A percentile compares a stretch with the other conserved stretches of the same genome.
These are phyloP conservation scores for Sebastes nivosus DNA, from an alignment of 2,797 vertebrate genomes.

Conservation along the genomic window DNA sequence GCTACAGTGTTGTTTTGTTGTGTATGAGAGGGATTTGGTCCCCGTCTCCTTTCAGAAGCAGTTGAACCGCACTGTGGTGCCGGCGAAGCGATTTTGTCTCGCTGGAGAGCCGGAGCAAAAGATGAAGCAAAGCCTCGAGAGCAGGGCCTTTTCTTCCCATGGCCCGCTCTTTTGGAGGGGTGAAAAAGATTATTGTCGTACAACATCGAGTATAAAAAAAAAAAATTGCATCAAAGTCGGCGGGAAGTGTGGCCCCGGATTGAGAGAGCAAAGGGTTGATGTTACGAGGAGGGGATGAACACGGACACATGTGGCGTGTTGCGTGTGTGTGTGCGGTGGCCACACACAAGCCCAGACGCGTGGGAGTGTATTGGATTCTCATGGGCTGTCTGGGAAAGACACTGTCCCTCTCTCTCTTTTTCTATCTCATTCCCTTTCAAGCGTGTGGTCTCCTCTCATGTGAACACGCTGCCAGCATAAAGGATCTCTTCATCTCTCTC, in stretches of 20 bases:
- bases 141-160: constrained; percentile 76
- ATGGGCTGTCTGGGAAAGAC: constrained; percentile 74
- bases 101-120: constrained; percentile 71
- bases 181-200: constrained; percentile 84
- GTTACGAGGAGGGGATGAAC: constrained; percentile 62
- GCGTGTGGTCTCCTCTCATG: constrained; percentile 78
- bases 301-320: constrained; percentile 65
- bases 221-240: constrained; percentile 76
- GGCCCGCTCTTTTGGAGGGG: constrained; percentile 77
- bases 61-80: constrained; percentile 85
- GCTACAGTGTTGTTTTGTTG: constrained; percentile 86
- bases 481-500: constrained; percentile 76
- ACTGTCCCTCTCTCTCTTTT: constrained; percentile 69
- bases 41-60: constrained; percentile 81
- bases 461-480: constrained; percentile 76
- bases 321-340: constrained; percentile 53
- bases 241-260: constrained; percentile 72
- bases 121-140: constrained; percentile 72
- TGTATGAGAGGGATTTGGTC: constrained; percentile 80
- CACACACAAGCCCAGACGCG: constrained; percentile 76
- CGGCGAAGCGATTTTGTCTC: constrained; percentile 81
- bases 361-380: constrained; percentile 80
- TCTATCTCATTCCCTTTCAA: constrained; percentile 61
- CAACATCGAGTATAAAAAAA: constrained; percentile 51
- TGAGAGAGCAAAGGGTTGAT: constrained; percentile 69